Percentiles rank a stretch among this genome's conserved stretches.
phyloP scores from a whole-genome alignment of 2,797 vertebrate species.

The Prunella strophiata region DNA sequence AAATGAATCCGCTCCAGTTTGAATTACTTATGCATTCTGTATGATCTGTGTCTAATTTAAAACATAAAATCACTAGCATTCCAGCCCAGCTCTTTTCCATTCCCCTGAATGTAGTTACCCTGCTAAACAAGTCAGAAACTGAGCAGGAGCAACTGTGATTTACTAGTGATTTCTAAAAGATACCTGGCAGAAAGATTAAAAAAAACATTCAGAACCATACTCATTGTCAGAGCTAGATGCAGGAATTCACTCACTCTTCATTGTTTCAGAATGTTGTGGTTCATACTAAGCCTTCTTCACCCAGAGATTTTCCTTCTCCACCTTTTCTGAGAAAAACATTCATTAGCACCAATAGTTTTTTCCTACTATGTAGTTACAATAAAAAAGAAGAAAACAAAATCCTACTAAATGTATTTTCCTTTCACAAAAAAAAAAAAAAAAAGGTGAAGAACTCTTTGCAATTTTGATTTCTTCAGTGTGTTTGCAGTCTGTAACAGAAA shows the following conservation, averaged over 20 bases:
- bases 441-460: background rate
- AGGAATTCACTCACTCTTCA: background rate
- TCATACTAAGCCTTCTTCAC: background rate
- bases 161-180: background rate
- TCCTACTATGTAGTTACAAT: background rate
- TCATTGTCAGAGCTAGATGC: background rate
- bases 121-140: background rate
- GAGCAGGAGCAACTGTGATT: background rate
- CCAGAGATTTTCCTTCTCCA: background rate
- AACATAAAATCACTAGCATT: background rate
- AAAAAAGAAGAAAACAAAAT: background rate
- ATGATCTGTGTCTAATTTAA: background rate
- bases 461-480: background rate
- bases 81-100: background rate
- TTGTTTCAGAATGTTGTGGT: background rate
- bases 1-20: background rate
- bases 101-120: background rate
- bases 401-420: background rate
- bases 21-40: background rate
- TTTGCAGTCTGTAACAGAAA: background rate
- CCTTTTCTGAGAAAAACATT: background rate
- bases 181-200: background rate
- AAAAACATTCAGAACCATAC: background rate
- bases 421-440: background rate
- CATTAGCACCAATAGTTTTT: background rate